These are phyloP conservation scores for Muscidifurax raptorellus DNA, from an alignment of 1,140 invertebrate species.

Conservation along the genomic window DNA sequence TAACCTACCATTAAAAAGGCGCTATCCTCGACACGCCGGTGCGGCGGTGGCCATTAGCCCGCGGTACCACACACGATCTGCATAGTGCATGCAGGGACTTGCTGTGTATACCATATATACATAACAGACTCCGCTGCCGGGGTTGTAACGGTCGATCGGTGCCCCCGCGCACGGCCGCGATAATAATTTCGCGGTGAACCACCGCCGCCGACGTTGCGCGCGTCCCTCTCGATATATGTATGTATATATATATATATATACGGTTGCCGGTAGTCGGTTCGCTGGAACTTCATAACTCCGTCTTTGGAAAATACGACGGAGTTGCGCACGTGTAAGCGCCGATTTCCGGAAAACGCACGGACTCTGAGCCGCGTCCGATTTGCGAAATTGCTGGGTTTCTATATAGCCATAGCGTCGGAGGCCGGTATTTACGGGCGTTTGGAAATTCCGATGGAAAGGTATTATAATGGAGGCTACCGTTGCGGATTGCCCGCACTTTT, in stretches of 20 bases:
- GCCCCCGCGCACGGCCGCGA: not conserved
- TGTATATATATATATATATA: not conserved
- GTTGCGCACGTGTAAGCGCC: not conserved
- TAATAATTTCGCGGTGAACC: conserved; percentile 29
- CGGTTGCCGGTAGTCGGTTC: not conserved
- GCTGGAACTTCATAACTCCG: not conserved
- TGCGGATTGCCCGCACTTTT: not conserved
- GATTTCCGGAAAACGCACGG: conserved; percentile 3
- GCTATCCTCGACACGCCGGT: not conserved
- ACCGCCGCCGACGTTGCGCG: not conserved
- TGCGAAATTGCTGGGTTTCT: not conserved
- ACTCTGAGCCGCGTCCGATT: not conserved
- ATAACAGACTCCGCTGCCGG: not conserved
- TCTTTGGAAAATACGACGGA: not conserved
- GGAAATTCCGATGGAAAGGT: not conserved
- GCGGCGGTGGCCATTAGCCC: not conserved
- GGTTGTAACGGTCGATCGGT: conserved; percentile 1
- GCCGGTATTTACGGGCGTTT: not conserved
- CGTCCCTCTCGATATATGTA: not conserved
- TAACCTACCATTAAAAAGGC: not conserved
- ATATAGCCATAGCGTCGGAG: not conserved
- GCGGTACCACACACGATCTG: too few relatives aligned
- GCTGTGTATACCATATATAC: not conserved
- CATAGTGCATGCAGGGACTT: not conserved
- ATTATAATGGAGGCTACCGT: too few relatives aligned